Base-by-base conservation (phyloP, 1,140 invertebrate genomes). In the Oedothorax gibbosus region DNA sequence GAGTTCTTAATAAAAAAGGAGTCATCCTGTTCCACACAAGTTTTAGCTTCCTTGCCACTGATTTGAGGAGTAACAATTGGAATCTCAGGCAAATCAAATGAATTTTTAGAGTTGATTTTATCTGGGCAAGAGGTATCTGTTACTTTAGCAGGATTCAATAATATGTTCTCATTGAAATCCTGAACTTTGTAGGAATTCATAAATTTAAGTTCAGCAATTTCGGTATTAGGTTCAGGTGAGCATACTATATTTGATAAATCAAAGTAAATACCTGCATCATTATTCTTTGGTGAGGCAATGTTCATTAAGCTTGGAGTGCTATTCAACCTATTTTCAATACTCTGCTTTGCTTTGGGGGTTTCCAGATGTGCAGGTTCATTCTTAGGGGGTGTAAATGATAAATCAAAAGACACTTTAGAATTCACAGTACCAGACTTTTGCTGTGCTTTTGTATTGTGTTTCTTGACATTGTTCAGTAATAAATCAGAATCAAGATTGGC, bases 401-500 rank as follows among this genome's bases (percentile, higher is more conserved):
- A 35, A 35, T 35, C 35, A 35, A 35, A 35, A 35, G 35, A 35
- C 35, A 35, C 35, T 35, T 35, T 35, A 35, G 35, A 35, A 35
- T 35, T 35, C 35, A 51, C 50, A 71, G 68, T 18, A 53, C 9
- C 6, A 12, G 50, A 15, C 12, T 2, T 35, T 14, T 21, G 20
- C 7, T 4, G n/a, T 4, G 20, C 18, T 50, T 77, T 53, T 35
- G 56, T 21, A 20, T 79, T 35, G 20, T 56, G 35, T n/a, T 77
- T 18, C n/a, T 12, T 10, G 12, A 64, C 12, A 6, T 21, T 73
- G 18, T 11, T 65, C 20, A 14, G 21, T 18, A 5, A 7, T 54
- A 56, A 68, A n/a, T 79, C 18, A n/a, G 64, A 79, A 54, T 79
- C 64, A n/a, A 20, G 35, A 20, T 68, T 79, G 54, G 53, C 20